Evolutionary conservation across 2,888 invertebrate species (phyloP).

Genomic region (Epinotia bilunana): DNA sequence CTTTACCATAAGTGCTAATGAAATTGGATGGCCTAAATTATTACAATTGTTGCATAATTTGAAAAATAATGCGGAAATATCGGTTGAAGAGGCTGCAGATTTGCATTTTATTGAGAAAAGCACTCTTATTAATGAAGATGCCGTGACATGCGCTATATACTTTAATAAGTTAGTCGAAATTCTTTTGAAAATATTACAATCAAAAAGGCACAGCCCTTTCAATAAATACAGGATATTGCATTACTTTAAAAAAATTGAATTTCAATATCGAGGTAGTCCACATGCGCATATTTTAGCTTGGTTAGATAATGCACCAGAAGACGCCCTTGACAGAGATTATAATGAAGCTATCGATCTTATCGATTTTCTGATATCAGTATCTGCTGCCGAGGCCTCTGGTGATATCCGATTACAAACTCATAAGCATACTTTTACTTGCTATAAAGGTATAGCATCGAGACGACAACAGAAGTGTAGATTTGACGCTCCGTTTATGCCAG

Average conservation of each 20-base stretch:
- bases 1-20: too few species aligned
- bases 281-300: conserved; percentile 56
- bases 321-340: conserved; percentile 48
- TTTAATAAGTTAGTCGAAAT: not conserved
- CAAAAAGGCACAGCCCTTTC: not conserved
- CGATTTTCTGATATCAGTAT: not conserved
- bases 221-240: not conserved
- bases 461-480: not conserved
- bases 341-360: not conserved
- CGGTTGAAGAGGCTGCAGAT: too few species aligned
- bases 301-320: conserved; percentile 58
- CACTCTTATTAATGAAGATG: not conserved
- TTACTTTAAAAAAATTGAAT: conserved; percentile 7
- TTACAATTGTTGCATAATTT: too few species aligned
- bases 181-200: conserved; percentile 1
- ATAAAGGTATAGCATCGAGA: conserved; percentile 1
- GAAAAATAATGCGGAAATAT: too few species aligned
- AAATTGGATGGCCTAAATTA: too few species aligned
- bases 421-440: conserved; percentile 9
- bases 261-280: conserved; percentile 4
- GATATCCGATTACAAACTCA: not conserved
- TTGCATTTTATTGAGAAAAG: too few species aligned
- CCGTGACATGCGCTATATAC: conserved; percentile 3
- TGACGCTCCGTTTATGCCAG: conserved; percentile 5
- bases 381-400: conserved; percentile 3